Percentiles rank a stretch among this genome's conserved stretches.
phyloP scores from a whole-genome alignment of 2,888 invertebrate genomes.

The Apamea monoglypha region DNA sequence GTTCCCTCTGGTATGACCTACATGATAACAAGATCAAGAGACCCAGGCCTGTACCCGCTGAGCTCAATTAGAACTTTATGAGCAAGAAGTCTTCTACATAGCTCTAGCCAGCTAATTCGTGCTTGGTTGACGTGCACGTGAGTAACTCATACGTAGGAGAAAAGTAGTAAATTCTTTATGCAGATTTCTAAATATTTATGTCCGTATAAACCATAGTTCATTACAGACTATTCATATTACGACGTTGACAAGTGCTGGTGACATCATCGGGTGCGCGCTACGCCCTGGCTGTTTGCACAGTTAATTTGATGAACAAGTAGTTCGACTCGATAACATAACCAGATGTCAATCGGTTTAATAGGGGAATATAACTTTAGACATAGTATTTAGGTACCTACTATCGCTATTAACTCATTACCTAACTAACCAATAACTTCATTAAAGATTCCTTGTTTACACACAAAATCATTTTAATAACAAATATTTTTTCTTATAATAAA shows the following conservation, averaged over 20 bases:
- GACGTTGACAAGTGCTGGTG: slow-evolving; percentile 76
- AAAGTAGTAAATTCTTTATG: neutral
- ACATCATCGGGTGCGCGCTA: slow-evolving; percentile 76
- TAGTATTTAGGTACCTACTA: neutral
- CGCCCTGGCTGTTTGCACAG: slow-evolving; percentile 73
- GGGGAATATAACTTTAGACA: neutral
- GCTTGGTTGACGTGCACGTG: neutral
- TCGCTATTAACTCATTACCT: neutral
- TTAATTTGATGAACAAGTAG: slow-evolving; percentile 75
- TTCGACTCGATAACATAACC: slow-evolving; percentile 67
- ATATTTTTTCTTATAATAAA: too few relatives aligned
- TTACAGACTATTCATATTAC: slow-evolving; percentile 62
- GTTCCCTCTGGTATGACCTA: slow-evolving; percentile 37
- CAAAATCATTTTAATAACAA: neutral
- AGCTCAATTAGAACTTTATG: slow-evolving; percentile 13
- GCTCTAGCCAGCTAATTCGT: neutral
- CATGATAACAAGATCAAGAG: slow-evolving; percentile 51
- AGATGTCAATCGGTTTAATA: slow-evolving; percentile 65
- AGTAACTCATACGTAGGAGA: neutral
- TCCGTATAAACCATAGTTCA: slow-evolving; percentile 59
- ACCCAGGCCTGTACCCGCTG: slow-evolving; percentile 4
- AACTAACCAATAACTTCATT: neutral
- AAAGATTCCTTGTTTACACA: neutral
- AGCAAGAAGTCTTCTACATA: slow-evolving; percentile 1
- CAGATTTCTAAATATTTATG: slow-evolving; percentile 1